Percentiles rank a stretch among this genome's conserved stretches.
Evolutionary conservation across 2,797 vertebrate species (phyloP).

Genomic region (Chelonia mydas): DNA sequence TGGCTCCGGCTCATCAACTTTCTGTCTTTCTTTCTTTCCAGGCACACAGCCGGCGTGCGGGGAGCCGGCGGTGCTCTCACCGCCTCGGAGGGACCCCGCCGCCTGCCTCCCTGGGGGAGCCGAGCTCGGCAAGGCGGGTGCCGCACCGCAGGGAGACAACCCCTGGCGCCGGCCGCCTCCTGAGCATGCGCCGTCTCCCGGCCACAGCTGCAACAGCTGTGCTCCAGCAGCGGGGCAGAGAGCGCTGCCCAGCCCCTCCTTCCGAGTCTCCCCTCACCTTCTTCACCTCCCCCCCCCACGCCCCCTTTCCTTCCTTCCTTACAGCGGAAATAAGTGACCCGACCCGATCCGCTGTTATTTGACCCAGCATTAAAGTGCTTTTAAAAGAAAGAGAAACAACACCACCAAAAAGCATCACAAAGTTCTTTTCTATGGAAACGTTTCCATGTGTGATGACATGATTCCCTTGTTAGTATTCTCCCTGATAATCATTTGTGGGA

Average conservation of each 20-base stretch:
- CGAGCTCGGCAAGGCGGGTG: not conserved
- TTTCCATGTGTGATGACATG: not conserved
- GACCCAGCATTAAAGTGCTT: not conserved
- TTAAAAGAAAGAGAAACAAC: not conserved
- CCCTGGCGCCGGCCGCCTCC: not conserved
- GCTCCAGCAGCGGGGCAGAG: not conserved
- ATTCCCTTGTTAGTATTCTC: too few species aligned
- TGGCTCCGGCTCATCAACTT: not conserved
- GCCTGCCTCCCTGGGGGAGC: not conserved
- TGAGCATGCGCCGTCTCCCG: not conserved
- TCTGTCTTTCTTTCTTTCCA: too few species aligned
- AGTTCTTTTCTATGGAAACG: not conserved
- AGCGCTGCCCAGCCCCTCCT: not conserved
- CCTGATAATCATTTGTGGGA: not conserved
- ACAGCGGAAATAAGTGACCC: not conserved
- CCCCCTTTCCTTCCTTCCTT: too few species aligned
- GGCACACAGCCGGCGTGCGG: too few species aligned
- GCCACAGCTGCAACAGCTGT: conserved; percentile 5
- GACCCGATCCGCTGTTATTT: too few species aligned
- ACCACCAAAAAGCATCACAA: not conserved
- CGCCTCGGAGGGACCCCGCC: not conserved
- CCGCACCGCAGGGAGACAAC: not conserved
- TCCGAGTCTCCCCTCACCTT: too few species aligned
- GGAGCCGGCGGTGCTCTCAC: too few species aligned
- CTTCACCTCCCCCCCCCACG: too few species aligned